These are phyloP conservation scores for Dione juno DNA, from an alignment of 2,888 invertebrate species.

Conservation along the genomic window DNA sequence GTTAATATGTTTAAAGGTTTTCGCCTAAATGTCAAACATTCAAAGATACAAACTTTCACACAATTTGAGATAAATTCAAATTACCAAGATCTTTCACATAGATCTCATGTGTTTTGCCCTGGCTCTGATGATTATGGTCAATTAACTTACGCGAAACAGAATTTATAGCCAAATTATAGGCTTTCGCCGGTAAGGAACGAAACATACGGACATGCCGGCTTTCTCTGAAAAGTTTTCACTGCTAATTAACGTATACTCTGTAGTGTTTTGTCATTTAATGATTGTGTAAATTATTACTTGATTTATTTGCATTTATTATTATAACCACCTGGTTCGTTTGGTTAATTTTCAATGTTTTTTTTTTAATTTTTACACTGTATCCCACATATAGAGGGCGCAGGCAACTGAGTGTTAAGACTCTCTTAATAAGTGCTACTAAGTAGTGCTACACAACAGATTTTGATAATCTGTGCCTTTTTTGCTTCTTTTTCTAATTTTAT, in stretches of 20 bases:
- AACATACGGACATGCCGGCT: constrained; percentile 29
- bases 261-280: constrained; percentile 20
- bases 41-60: constrained; percentile 1
- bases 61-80: constrained; percentile 11
- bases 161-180: constrained; percentile 39
- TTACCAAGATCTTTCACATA: constrained; percentile 16
- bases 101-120: constrained; percentile 18
- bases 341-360: neutral
- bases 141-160: constrained; percentile 38
- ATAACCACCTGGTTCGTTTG: neutral
- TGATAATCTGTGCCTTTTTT: too few relatives aligned
- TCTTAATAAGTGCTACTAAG: too few relatives aligned
- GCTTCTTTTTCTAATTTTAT: too few relatives aligned
- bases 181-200: constrained; percentile 35
- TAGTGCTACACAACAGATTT: too few relatives aligned
- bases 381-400: too few relatives aligned
- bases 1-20: neutral
- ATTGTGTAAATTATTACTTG: constrained; percentile 3
- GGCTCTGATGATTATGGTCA: constrained; percentile 32
- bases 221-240: constrained; percentile 36
- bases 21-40: neutral
- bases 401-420: too few relatives aligned
- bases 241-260: constrained; percentile 31
- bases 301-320: neutral
- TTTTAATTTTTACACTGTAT: too few relatives aligned